Base-by-base conservation (phyloP, 2,888 invertebrate genomes). In the Pristionchus arcanus region DNA sequence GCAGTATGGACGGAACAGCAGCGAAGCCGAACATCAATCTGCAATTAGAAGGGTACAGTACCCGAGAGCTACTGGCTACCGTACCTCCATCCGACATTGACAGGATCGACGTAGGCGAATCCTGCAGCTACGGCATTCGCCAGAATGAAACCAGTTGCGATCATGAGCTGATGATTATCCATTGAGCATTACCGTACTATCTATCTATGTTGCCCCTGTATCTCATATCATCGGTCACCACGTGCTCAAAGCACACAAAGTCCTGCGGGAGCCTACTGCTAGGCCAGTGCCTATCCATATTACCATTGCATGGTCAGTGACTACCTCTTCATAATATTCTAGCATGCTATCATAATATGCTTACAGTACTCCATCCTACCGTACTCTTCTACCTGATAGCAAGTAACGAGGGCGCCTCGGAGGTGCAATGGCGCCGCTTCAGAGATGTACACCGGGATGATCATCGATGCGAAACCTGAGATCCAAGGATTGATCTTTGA, bases 371-470 rank as follows among this genome's bases (percentile, higher is more conserved):
- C 7, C 5, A 59, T 16, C 15, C 31, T 42, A 87, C 42, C n/a
- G 31, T 68, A 68, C 2, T 19, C 19, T 21, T 49, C 16, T 37
- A 91, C 90, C 90, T 91, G 91, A 53, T 91, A 93, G 5, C 96
- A 91, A 0, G 96, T 96, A 42, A 96, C 96, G 34, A 71, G 71
- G 13, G 37, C 49, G 28, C 96, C 96, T 63, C 96, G 94, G n/a
- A 96, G 93, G 84, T 95, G 94, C 15, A 95, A 91, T 15, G 96
- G 96, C 0, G 96, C 95, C 90, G 96, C 95, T 93, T 96, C 96
- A 34, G 96, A 96, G 83, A 96, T 96, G 94, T 96, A 96, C 92
- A 96, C 95, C 2, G 96, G 96, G 4, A 96, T 96, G 68, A 96
- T 96, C 96, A 96, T 96, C 5, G 94, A 92, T n/a, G 94, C 92